Conservation (phyloP, 2,888 invertebrate species). For the Troglohyphantes excavatus region DNA sequence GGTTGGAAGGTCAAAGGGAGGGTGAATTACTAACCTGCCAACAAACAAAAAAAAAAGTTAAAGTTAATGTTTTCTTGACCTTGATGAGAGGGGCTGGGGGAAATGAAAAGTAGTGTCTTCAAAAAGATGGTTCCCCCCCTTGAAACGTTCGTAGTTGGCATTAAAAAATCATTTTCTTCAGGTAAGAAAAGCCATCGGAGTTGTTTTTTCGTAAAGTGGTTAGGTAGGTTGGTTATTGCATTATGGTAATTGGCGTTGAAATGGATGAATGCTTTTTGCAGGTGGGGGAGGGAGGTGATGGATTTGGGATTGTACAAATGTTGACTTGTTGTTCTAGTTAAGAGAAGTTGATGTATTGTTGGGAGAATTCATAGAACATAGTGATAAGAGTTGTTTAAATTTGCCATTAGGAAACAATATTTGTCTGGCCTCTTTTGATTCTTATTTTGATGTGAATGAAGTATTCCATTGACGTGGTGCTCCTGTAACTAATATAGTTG, state of each 20-base stretch:
- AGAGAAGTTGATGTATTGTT: background rate
- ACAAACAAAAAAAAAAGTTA: background rate
- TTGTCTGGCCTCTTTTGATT: background rate
- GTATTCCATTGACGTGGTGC: background rate
- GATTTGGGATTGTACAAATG: background rate
- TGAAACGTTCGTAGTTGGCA: background rate
- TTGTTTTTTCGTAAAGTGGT: constrained; percentile 2
- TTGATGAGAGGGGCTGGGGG: constrained; percentile 44
- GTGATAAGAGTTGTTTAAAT: no score
- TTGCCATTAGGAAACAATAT: background rate
- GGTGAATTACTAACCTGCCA: constrained; percentile 13
- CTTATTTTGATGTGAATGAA: background rate
- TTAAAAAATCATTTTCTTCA: constrained; percentile 21
- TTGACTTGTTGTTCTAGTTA: background rate
- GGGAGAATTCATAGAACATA: background rate
- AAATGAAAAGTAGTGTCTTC: constrained; percentile 21
- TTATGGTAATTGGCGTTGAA: constrained; percentile 17
- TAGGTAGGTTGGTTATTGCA: constrained; percentile 5
- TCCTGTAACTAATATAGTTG: no score
- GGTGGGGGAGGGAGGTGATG: background rate
- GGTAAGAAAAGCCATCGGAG: background rate
- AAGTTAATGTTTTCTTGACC: constrained; percentile 33
- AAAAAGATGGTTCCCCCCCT: constrained; percentile 1
- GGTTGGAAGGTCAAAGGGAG: constrained; percentile 64
- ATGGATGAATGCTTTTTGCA: background rate